phyloP scores from a whole-genome alignment of 2,113 vertebrate genomes.

The Meles meles region DNA sequence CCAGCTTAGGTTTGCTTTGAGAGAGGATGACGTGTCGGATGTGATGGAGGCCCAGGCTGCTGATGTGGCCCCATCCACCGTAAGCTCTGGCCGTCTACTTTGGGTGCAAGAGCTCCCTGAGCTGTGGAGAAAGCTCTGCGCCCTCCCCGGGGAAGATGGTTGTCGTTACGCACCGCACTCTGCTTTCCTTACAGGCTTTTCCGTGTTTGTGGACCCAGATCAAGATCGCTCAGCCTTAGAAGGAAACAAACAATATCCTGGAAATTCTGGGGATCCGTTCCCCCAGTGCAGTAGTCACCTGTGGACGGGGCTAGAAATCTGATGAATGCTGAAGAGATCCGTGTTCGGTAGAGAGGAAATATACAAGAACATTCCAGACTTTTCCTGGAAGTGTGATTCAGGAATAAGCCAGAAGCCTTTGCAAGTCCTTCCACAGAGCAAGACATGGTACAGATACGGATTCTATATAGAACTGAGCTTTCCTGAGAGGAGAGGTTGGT shows the following conservation, averaged over 20 bases:
- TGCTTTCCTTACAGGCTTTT: neutral
- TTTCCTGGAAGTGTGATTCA: neutral
- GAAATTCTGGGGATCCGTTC: no score
- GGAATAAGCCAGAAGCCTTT: neutral
- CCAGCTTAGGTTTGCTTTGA: neutral
- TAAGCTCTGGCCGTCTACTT: neutral
- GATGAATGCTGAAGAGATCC: no score
- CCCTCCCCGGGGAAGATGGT: neutral
- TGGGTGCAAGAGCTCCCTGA: neutral
- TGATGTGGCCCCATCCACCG: fast-evolving
- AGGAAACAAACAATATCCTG: neutral
- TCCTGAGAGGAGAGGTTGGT: neutral
- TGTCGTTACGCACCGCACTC: neutral
- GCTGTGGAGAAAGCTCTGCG: neutral
- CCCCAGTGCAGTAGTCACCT: no score
- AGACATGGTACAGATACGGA: neutral
- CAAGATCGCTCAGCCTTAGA: neutral
- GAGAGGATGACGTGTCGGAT: neutral
- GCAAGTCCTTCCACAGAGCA: neutral
- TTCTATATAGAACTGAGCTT: neutral
- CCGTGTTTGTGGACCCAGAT: neutral
- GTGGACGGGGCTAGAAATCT: no score
- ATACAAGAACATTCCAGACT: neutral
- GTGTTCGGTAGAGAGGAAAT: neutral
- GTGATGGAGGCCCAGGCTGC: neutral